Conservation (phyloP, 1,140 invertebrate species). For the Lanistes nyassanus region DNA sequence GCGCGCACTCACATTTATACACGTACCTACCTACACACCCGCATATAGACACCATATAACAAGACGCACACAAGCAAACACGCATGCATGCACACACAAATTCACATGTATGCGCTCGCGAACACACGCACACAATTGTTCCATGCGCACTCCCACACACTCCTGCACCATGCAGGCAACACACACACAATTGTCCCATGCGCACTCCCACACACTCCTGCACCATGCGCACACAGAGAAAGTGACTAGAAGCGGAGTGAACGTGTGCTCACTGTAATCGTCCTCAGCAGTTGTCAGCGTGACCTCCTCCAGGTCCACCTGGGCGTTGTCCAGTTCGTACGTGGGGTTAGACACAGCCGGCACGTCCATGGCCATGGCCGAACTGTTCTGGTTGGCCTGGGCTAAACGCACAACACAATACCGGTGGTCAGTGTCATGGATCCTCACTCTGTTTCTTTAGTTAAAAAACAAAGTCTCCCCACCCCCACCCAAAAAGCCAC, state of each 20-base stretch:
- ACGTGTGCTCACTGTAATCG: constrained; percentile 54
- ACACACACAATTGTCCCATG: no score
- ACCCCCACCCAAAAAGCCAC: no score
- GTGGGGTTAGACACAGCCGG: constrained; percentile 38
- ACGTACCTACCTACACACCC: no score
- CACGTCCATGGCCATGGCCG: constrained; percentile 14
- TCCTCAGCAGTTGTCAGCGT: constrained; percentile 70
- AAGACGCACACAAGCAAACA: background rate
- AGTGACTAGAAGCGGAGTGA: background rate
- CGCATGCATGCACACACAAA: background rate
- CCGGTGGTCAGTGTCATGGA: no score
- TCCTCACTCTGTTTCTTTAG: no score
- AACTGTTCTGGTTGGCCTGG: constrained; percentile 35
- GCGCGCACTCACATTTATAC: no score
- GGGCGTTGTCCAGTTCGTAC: constrained; percentile 67
- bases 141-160: background rate
- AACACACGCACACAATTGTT: no score
- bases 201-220: background rate
- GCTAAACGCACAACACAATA: constrained; percentile 30
- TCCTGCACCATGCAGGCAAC: background rate
- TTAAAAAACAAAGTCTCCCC: no score
- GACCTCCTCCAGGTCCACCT: constrained; percentile 76
- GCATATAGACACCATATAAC: no score
- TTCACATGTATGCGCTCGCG: no score
- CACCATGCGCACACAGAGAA: background rate